These are phyloP conservation scores for Psittacula cyanocephala DNA, from an alignment of 2,113 vertebrate genomes.

Conservation along the genomic window DNA sequence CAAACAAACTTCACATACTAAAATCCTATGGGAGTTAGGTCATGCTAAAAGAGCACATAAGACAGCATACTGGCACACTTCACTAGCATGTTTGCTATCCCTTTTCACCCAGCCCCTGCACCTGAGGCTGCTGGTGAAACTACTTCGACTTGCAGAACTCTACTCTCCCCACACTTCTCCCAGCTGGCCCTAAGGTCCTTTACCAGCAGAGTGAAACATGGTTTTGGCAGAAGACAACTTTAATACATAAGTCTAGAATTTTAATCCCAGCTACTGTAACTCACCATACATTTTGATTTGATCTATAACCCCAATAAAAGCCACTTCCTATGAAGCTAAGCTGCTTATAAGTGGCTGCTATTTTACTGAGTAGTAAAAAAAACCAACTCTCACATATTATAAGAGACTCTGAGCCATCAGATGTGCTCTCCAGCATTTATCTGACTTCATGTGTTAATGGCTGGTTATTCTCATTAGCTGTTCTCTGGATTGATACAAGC, in stretches of 20 bases:
- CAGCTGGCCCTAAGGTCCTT: neutral
- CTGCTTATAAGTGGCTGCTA: neutral
- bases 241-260: neutral
- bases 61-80: neutral
- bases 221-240: neutral
- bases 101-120: neutral
- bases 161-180: neutral
- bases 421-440: constrained; percentile 4
- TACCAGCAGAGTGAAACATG: neutral
- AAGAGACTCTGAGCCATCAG: neutral
- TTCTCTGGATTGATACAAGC: neutral
- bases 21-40: neutral
- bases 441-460: constrained; percentile 18
- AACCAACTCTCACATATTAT: neutral
- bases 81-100: neutral
- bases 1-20: neutral
- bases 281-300: neutral
- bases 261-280: neutral
- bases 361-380: neutral
- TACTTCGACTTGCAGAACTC: neutral
- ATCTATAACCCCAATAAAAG: neutral
- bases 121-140: neutral
- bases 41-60: neutral
- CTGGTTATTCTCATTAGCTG: constrained; percentile 10
- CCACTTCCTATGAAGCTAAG: neutral